These are phyloP conservation scores for Bufo gargarizans DNA, from an alignment of 2,113 vertebrate genomes.

Conservation along the genomic window DNA sequence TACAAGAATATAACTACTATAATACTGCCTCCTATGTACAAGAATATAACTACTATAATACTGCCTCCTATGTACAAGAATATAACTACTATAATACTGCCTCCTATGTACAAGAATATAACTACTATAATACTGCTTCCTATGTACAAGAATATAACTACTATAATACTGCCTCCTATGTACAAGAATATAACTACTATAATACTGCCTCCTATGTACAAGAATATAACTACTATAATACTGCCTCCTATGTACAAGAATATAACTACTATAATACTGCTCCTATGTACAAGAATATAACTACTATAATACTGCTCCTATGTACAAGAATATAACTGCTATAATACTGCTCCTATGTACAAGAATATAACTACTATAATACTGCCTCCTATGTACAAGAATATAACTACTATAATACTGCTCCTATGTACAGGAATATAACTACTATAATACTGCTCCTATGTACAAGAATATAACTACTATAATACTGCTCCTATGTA, in stretches of 20 bases:
- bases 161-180: not conserved
- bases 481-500: not conserved
- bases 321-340: conserved; percentile 4
- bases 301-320: not conserved
- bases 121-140: not conserved
- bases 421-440: not conserved
- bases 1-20: conserved; percentile 4
- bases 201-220: not conserved
- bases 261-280: conserved; percentile 1
- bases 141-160: not conserved
- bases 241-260: not conserved
- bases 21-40: not conserved
- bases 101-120: not conserved
- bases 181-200: conserved; percentile 2
- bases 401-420: not conserved
- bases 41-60: conserved; percentile 6
- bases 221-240: conserved; percentile 2
- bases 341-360: not conserved
- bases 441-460: not conserved
- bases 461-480: not conserved
- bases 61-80: not conserved
- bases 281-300: not conserved
- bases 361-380: conserved; percentile 6
- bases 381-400: not conserved
- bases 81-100: not conserved